These are phyloP conservation scores for Gavialis gangeticus DNA, from an alignment of 2,113 vertebrate species.

Conservation along the genomic window DNA sequence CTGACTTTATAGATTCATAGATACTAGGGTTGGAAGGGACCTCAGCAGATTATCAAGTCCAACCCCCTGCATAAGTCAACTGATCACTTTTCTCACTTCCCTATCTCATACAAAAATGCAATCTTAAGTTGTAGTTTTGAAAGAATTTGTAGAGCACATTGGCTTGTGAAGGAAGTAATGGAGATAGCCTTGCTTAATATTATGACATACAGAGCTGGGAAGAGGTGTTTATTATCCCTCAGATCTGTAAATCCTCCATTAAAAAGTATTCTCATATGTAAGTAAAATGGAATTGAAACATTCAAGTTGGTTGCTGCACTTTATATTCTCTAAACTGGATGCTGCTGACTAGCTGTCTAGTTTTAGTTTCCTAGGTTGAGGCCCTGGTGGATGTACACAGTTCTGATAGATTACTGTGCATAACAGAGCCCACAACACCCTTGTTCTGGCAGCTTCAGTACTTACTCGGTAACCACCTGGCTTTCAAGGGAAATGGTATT, in stretches of 20 bases:
- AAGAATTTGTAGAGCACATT: not conserved
- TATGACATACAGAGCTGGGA: no score
- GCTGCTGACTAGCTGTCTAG: not conserved
- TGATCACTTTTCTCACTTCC: slow-evolving; percentile 24
- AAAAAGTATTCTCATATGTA: no score
- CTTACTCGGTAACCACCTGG: not conserved
- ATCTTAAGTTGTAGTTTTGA: not conserved
- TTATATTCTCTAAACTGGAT: not conserved
- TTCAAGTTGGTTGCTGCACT: not conserved
- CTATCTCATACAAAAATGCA: not conserved
- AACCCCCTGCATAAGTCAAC: not conserved
- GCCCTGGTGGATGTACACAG: not conserved
- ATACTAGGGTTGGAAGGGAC: no score
- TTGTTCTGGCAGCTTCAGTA: not conserved
- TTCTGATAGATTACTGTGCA: not conserved
- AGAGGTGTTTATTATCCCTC: not conserved
- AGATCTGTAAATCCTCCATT: not conserved
- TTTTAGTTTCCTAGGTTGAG: not conserved
- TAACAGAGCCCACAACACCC: not conserved
- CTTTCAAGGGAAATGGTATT: not conserved
- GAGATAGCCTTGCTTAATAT: not conserved
- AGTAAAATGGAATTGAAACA: not conserved
- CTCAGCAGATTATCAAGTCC: no score
- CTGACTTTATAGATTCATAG: not conserved
- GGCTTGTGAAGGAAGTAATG: not conserved